Evolutionary conservation across 2,888 invertebrate genomes (phyloP).

Genomic region (Melinopterus prodromus): DNA sequence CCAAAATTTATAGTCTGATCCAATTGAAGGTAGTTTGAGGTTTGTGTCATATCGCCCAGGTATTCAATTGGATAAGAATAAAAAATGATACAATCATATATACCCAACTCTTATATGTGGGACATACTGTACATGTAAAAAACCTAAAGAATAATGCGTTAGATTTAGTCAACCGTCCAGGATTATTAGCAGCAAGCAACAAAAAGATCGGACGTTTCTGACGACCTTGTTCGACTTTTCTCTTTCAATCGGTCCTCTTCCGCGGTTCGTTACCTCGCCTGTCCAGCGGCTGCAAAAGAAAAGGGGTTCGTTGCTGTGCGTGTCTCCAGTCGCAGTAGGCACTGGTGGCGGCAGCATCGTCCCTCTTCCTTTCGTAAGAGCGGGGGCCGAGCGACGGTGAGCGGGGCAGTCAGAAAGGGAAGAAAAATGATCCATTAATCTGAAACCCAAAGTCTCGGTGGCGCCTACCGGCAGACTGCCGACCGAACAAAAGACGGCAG

Average conservation of each 20-base stretch:
- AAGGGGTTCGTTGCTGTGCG: not conserved
- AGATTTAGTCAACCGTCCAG: no score
- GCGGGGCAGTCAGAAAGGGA: slow-evolving; percentile 56
- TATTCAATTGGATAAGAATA: no score
- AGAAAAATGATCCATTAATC: slow-evolving; percentile 87
- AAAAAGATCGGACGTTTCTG: not conserved
- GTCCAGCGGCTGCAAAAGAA: not conserved
- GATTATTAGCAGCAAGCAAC: not conserved
- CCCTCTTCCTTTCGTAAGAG: no score
- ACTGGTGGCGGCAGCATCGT: slow-evolving; percentile 4
- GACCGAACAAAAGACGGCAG: slow-evolving; percentile 54
- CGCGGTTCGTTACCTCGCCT: not conserved
- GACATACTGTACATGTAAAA: no score
- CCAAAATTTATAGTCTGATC: no score
- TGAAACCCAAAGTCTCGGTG: slow-evolving; percentile 80
- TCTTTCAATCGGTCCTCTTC: not conserved
- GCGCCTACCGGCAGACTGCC: slow-evolving; percentile 66
- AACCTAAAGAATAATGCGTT: no score
- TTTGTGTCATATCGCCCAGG: no score
- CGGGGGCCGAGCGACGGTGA: slow-evolving; percentile 9
- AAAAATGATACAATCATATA: no score
- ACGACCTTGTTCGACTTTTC: not conserved
- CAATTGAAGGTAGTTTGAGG: no score
- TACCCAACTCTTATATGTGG: no score
- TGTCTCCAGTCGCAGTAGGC: not conserved